Percentiles rank a stretch among this genome's conserved stretches.
phyloP scores from a whole-genome alignment of 2,888 invertebrate species.

The Athalia cordata region DNA sequence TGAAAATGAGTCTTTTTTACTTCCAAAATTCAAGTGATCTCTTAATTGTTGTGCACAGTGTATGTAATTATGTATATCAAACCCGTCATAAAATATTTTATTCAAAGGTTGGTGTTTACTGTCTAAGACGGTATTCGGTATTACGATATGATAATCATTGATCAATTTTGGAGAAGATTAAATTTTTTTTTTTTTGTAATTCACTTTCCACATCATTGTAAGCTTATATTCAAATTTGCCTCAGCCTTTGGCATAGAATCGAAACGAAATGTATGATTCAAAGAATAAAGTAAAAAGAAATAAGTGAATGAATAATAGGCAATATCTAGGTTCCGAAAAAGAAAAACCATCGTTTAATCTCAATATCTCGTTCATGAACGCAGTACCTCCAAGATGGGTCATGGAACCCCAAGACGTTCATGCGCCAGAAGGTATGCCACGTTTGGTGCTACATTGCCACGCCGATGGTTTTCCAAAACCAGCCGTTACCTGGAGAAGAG shows the following conservation, averaged over 20 bases:
- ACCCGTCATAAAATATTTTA: no score
- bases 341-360: neutral
- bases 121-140: no score
- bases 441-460: conserved; percentile 85
- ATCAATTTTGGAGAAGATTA: neutral
- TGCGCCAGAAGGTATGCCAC: conserved; percentile 71
- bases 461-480: conserved; percentile 95
- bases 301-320: no score
- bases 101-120: no score
- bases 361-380: conserved; percentile 42
- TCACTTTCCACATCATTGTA: neutral
- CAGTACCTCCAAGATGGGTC: conserved; percentile 93
- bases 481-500: conserved; percentile 91
- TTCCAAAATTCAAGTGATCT: no score
- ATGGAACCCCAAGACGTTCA: conserved; percentile 89
- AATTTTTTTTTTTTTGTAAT: neutral
- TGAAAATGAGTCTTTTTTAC: no score
- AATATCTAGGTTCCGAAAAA: no score
- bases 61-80: no score
- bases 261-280: no score
- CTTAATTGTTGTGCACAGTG: no score
- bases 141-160: no score
- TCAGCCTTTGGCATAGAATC: neutral
- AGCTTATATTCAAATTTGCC: conserved; percentile 15
- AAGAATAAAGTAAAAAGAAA: no score